Evolutionary conservation across 2,888 invertebrate genomes (phyloP).

Genomic region (Germaria angustata): DNA sequence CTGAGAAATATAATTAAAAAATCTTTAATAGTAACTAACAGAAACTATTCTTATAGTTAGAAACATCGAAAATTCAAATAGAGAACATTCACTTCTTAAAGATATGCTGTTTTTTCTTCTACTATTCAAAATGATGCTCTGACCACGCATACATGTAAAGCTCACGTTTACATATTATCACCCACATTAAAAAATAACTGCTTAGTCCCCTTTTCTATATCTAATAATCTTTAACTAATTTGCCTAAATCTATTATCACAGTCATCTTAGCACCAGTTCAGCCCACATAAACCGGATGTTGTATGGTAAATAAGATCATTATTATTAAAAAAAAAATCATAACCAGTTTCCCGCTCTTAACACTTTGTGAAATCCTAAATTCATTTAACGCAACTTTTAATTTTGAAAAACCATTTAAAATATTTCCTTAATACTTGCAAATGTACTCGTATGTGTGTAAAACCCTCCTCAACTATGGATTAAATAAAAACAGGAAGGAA

Average conservation of each 20-base stretch:
- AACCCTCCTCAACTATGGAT: not conserved
- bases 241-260: slow-evolving; percentile 52
- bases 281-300: slow-evolving; percentile 60
- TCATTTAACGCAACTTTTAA: slow-evolving; percentile 49
- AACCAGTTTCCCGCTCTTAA: slow-evolving; percentile 7
- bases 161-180: too few relatives aligned
- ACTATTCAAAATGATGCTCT: too few relatives aligned
- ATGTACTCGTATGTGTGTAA: not conserved
- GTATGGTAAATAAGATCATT: slow-evolving; percentile 53
- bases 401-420: slow-evolving; percentile 55
- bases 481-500: slow-evolving; percentile 51
- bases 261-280: slow-evolving; percentile 34
- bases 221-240: slow-evolving; percentile 46
- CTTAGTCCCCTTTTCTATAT: not conserved
- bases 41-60: too few relatives aligned
- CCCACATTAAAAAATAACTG: too few relatives aligned
- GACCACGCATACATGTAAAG: too few relatives aligned
- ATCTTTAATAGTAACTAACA: too few relatives aligned
- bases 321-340: not conserved
- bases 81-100: too few relatives aligned
- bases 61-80: too few relatives aligned
- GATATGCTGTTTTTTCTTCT: too few relatives aligned
- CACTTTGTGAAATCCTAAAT: slow-evolving; percentile 52
- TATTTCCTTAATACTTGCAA: slow-evolving; percentile 35
- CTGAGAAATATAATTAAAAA: too few relatives aligned